Conservation (phyloP, 2,113 vertebrate species). For the Grammomys surdaster region DNA sequence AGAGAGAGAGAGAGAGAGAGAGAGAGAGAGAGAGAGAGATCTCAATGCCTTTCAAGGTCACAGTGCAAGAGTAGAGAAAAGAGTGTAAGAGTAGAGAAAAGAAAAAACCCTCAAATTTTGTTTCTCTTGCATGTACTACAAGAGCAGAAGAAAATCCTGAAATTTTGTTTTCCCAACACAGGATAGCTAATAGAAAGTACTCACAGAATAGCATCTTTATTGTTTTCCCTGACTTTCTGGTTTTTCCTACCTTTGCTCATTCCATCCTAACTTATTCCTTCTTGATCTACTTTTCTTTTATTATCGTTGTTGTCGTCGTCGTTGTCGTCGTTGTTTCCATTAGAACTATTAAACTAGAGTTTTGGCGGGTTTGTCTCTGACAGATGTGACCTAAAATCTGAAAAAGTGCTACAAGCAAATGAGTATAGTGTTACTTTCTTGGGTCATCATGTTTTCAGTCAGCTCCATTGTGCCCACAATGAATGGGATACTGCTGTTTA, state of each 20-base stretch:
- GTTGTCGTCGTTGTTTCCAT: background rate
- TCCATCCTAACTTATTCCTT: background rate
- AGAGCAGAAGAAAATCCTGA: background rate
- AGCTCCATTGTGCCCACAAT: background rate
- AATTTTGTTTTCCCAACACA: background rate
- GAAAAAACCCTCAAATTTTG: background rate
- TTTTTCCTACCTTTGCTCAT: background rate
- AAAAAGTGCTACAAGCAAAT: background rate
- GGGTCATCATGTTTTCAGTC: background rate
- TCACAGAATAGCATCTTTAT: background rate
- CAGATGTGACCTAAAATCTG: background rate
- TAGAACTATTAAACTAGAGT: background rate
- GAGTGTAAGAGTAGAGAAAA: background rate
- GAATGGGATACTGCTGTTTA: background rate
- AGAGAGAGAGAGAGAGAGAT: background rate
- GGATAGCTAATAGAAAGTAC: background rate
- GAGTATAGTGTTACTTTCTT: background rate
- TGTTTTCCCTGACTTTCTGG: background rate
- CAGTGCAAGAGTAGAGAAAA: background rate
- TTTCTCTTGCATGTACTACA: background rate
- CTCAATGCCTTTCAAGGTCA: background rate
- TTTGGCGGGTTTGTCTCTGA: background rate
- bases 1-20: too few relatives aligned
- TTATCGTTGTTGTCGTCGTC: background rate
- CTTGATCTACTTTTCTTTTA: background rate